Evolutionary conservation across 2,113 vertebrate genomes (phyloP), one percentile per base, ranked within the genome.

Genomic region (Athene noctua): DNA sequence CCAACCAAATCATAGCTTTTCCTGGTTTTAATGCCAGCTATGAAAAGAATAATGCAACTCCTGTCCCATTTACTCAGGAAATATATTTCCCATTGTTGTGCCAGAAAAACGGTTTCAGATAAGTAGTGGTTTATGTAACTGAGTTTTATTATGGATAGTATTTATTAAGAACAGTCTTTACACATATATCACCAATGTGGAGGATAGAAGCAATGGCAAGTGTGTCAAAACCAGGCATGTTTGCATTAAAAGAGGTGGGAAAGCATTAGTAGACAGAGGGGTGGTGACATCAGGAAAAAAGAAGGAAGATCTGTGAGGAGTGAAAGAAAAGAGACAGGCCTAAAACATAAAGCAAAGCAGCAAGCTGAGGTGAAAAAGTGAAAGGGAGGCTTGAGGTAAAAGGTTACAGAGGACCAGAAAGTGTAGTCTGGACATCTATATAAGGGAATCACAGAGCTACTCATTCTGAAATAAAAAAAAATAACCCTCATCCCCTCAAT

Each of bases 231-330:
- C 17, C 46, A 71, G 65, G 8, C 26, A 78, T n/a, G 42, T 81
- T 95, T 91, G 36, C 75, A 72, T 79, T 94, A 65, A 36, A 87
- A 86, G 72, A 87, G 25, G 27, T 86, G 66, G 44, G 72, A 91
- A 94, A 84, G 65, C 34, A 49, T 78, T 52, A 61, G 27, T 36
- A 94, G 52, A 44, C 22, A 49, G 38, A 86, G 20, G n/a, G 30
- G 40, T 75, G 52, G 58, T 86, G 80, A 88, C 52, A 81, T 40
- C 5, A 81, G 49, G 57, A 46, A 67, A 72, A 91, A 88, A 73
- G 29, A 80, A 57, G 30, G n/a, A 80, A 88, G 77, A 92, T 94
- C 77, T 91, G 73, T 91, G 83, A 87, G 91, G 66, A 95, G 88
- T 85, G 77, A 94, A 94, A 91, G 90, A 94, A 86, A 94, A 92